A percentile compares a stretch with the other conserved stretches of the same genome.
Evolutionary conservation across 64 coral and sea anemone species (phyloP).

Genomic region (Montipora efflorescens): DNA sequence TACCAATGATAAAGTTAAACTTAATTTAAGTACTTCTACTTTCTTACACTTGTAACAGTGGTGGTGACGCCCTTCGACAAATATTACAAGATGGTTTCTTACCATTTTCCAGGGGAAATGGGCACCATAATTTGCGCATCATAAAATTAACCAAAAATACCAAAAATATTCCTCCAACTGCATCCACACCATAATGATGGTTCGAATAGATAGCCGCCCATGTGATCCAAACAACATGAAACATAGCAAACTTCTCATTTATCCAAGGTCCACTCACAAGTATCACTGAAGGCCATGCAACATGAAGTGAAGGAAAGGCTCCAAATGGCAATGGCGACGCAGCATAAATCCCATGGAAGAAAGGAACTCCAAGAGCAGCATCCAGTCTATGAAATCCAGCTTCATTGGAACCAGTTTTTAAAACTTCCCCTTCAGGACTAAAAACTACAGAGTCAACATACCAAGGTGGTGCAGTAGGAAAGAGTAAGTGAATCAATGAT

Average conservation of each 20-base stretch:
- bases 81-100: constrained; percentile 29
- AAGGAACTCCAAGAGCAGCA: constrained; percentile 88
- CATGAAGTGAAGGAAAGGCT: constrained; percentile 98
- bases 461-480: constrained; percentile 98
- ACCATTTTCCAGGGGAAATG: constrained; percentile 72
- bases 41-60: constrained; percentile 36
- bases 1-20: too few species aligned
- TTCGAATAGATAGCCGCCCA: constrained; percentile 99
- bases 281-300: constrained; percentile 94
- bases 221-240: constrained; percentile 98
- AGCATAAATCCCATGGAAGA: constrained; percentile 96
- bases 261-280: constrained; percentile 98
- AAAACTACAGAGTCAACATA: constrained; percentile 98
- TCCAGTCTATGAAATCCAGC: constrained; percentile 98
- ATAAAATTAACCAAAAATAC: constrained; percentile 97
- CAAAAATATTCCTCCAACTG: constrained; percentile 90
- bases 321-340: constrained; percentile 97
- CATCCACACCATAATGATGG: constrained; percentile 99
- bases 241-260: constrained; percentile 98
- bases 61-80: constrained; percentile 33
- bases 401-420: constrained; percentile 92
- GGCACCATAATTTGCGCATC: constrained; percentile 98
- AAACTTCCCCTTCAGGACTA: constrained; percentile 78
- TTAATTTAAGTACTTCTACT: background rate
- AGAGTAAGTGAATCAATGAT: constrained; percentile 90